Evolutionary conservation across 2,888 invertebrate genomes (phyloP).

Genomic region (Brachypalpus laphriformis): DNA sequence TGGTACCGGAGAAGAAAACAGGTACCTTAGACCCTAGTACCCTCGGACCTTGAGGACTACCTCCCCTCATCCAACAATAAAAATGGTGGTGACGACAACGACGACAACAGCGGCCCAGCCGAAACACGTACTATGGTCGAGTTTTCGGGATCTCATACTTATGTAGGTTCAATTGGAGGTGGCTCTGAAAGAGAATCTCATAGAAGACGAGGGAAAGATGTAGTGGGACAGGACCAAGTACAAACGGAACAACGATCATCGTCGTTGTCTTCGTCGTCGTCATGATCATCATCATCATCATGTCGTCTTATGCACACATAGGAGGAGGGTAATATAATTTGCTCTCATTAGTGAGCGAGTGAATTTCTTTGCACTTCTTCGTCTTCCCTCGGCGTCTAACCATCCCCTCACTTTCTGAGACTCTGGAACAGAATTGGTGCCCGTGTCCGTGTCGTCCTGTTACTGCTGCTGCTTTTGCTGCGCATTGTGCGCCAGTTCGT

Average conservation of each 20-base stretch:
- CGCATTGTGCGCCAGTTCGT: slow-evolving; percentile 53
- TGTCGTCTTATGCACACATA: slow-evolving; percentile 75
- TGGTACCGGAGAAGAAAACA: slow-evolving; percentile 37
- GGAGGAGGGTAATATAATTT: slow-evolving; percentile 75
- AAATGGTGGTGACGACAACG: slow-evolving; percentile 15
- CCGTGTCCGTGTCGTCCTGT: slow-evolving; percentile 19
- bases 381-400: slow-evolving; percentile 68
- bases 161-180: slow-evolving; percentile 63
- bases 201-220: neutral
- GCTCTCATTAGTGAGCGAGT: slow-evolving; percentile 76
- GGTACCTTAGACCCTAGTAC: slow-evolving; percentile 31
- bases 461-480: slow-evolving; percentile 8
- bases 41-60: slow-evolving; percentile 27
- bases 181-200: slow-evolving; percentile 28
- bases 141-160: slow-evolving; percentile 54
- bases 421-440: slow-evolving; percentile 19
- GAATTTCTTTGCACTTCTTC: slow-evolving; percentile 75
- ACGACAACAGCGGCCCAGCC: slow-evolving; percentile 24
- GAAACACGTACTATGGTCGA: slow-evolving; percentile 58
- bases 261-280: slow-evolving; percentile 45
- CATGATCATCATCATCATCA: slow-evolving; percentile 66
- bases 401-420: slow-evolving; percentile 18
- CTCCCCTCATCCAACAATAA: neutral
- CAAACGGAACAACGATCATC: slow-evolving; percentile 64
- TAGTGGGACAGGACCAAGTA: slow-evolving; percentile 25